These are phyloP conservation scores for Palythoa grandiflora DNA, from an alignment of 92 coral and sea anemone genomes.

Conservation along the genomic window DNA sequence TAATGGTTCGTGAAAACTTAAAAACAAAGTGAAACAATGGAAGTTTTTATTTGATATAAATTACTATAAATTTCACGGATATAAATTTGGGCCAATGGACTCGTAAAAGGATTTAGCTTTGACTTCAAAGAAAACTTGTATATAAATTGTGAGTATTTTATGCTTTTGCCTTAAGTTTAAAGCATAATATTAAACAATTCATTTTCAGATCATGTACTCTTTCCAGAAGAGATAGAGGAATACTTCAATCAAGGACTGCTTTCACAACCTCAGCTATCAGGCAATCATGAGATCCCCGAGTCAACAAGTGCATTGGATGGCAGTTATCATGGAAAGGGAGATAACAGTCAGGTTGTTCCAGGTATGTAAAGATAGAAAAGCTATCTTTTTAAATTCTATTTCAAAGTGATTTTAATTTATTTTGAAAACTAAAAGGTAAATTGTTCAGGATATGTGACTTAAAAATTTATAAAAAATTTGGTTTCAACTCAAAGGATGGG, in stretches of 20 bases:
- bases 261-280: conserved; percentile 21
- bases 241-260: conserved; percentile 67
- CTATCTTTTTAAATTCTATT: neutral
- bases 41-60: too few relatives aligned
- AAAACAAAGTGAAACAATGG: too few relatives aligned
- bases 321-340: neutral
- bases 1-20: too few relatives aligned
- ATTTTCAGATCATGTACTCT: conserved; percentile 31
- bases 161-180: neutral
- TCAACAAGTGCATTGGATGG: neutral
- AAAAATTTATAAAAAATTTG: too few relatives aligned
- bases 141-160: neutral
- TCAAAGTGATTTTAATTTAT: neutral
- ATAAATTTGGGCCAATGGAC: too few relatives aligned
- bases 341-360: conserved; percentile 29
- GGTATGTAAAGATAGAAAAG: neutral
- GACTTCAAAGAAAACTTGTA: neutral
- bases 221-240: conserved; percentile 75
- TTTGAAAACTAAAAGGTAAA: too few relatives aligned
- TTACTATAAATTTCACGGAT: too few relatives aligned
- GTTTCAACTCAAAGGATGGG: too few relatives aligned
- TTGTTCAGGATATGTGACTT: too few relatives aligned
- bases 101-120: too few relatives aligned
- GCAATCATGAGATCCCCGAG: neutral
- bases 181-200: neutral